phyloP scores from a whole-genome alignment of 1,140 invertebrate genomes.

The Callitettix versicolor region DNA sequence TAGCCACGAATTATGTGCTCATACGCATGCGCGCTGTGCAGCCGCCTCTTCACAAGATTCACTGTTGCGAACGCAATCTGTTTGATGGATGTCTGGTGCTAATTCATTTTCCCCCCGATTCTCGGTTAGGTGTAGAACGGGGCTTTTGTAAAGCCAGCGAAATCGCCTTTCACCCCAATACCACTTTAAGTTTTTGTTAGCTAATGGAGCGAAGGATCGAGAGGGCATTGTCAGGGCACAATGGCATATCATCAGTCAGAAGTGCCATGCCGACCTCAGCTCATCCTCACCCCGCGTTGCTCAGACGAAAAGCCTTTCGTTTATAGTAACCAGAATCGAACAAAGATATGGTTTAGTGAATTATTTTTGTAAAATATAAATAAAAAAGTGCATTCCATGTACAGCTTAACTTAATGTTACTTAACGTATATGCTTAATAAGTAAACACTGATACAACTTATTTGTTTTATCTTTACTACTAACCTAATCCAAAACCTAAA shows the following conservation, averaged over 20 bases:
- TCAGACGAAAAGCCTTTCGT: too few species aligned
- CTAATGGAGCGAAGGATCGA: conserved; percentile 2
- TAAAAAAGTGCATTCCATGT: too few species aligned
- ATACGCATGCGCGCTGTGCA: conserved; percentile 1
- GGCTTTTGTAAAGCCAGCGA: background rate
- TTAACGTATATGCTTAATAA: too few species aligned
- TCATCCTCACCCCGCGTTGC: too few species aligned
- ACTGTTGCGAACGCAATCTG: background rate
- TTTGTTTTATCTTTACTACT: too few species aligned
- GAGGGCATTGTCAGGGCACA: background rate
- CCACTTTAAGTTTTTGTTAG: conserved; percentile 1
- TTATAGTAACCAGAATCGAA: too few species aligned
- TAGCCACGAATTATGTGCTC: background rate
- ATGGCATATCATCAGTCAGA: background rate
- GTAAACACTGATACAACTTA: too few species aligned
- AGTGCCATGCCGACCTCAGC: too few species aligned
- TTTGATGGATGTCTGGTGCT: background rate
- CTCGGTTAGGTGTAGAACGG: background rate
- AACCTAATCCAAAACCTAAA: too few species aligned
- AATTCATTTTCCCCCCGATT: background rate
- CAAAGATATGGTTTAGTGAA: too few species aligned
- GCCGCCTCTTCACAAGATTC: background rate
- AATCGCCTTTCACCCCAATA: background rate
- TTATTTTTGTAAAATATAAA: too few species aligned
- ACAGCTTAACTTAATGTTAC: too few species aligned